Evolutionary conservation across 2,888 invertebrate species (phyloP), one percentile per base, ranked within the genome.

Genomic region (Tinea pellionella): DNA sequence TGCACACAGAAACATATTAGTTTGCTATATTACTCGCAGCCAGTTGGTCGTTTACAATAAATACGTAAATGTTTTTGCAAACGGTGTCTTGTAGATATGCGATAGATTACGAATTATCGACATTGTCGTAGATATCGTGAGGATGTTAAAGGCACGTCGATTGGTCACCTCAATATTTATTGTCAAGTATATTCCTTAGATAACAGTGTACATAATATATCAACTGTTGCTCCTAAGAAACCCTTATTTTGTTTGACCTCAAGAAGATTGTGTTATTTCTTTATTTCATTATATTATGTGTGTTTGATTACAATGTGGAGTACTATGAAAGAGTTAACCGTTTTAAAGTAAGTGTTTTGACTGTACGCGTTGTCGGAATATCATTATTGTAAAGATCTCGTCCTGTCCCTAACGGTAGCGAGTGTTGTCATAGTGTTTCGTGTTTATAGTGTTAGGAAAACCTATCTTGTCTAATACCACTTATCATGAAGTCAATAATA

Each of bases 161-260:
- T 53, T 53, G 53, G 53, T 53, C 18, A 53, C 53, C 24, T 53
- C 24, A 12, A n/a, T 9, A 15, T 16, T 51, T 51, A 53, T 53
- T 53, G 53, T 53, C 53, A 53, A 53, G 19, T 11, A 47, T 63
- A n/a, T n/a, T n/a, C n/a, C n/a, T n/a, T n/a, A 68, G 75, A 76
- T 76, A 76, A 72, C 68, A 67, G 65, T 72, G 65, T 69, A 71
- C 71, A 70, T 16, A 47, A 9, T 47, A n/a, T 9, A 16, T 13
- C 47, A 24, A 53, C 18, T 53, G 24, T 53, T 53, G 4, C 24
- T 53, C 16, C 16, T 24, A 53, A 53, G 53, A 24, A 24, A 12
- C 24, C n/a, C 24, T 9, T 51, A 51, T 51, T 51, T 16, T 24
- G 24, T 4, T 13, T 53, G 53, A 53, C 18, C 53, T 6, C n/a